phyloP scores from a whole-genome alignment of 2,888 invertebrate species.

The Drosophila mimica region DNA sequence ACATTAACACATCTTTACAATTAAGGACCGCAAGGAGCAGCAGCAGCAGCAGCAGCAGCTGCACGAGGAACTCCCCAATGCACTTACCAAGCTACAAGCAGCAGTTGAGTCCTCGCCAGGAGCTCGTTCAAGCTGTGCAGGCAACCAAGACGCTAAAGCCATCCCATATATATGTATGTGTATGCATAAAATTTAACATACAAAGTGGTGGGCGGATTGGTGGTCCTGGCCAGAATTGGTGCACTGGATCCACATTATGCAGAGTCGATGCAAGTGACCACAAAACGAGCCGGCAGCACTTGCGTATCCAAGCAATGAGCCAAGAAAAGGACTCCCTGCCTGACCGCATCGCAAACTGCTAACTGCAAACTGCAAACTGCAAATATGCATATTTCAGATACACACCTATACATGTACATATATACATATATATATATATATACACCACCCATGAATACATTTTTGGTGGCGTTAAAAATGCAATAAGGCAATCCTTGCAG shows the following conservation, averaged over 20 bases:
- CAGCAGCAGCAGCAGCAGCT: conserved; percentile 5
- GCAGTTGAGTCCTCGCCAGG: conserved; percentile 28
- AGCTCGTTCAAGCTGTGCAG: conserved; percentile 18
- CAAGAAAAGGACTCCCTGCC: conserved; percentile 19
- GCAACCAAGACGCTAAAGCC: conserved; percentile 24
- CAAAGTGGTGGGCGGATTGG: conserved; percentile 21
- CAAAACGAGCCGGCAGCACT: conserved; percentile 58
- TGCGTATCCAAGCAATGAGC: conserved; percentile 39
- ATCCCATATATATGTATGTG: neutral
- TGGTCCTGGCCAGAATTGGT: neutral
- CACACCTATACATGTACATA: neutral
- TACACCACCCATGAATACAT: conserved; percentile 6
- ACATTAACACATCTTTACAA: conserved; percentile 82
- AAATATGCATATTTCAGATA: conserved; percentile 27
- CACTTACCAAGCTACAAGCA: conserved; percentile 61
- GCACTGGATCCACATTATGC: conserved; percentile 27
- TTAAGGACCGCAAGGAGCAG: conserved; percentile 56
- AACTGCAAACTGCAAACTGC: conserved; percentile 18
- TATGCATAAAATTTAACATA: conserved; percentile 57
- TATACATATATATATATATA: neutral
- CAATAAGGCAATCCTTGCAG: conserved; percentile 25
- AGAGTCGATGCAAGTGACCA: conserved; percentile 67
- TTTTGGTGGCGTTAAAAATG: conserved; percentile 36
- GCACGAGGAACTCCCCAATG: conserved; percentile 61
- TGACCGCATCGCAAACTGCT: conserved; percentile 37